These are phyloP conservation scores for Peromyscus californicus DNA, from an alignment of 2,113 vertebrate species.

Conservation along the genomic window DNA sequence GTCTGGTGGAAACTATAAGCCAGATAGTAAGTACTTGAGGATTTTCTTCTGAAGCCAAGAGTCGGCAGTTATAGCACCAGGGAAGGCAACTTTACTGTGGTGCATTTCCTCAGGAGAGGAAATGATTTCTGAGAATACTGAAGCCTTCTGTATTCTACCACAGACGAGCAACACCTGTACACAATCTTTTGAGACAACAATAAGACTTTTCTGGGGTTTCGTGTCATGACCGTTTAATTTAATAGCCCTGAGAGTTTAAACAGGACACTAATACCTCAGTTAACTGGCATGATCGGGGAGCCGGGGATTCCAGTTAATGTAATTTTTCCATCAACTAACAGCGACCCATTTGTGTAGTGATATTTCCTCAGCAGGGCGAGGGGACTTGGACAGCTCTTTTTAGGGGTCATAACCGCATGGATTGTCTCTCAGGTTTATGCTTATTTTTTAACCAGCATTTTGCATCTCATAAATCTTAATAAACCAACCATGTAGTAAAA, in stretches of 20 bases:
- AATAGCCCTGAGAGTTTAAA: constrained; percentile 81
- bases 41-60: constrained; percentile 75
- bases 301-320: constrained; percentile 79
- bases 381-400: constrained; percentile 71
- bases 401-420: constrained; percentile 44
- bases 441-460: constrained; percentile 48
- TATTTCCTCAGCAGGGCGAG: constrained; percentile 74
- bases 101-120: constrained; percentile 77
- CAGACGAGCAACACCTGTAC: constrained; percentile 80
- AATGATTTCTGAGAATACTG: constrained; percentile 83
- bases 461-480: constrained; percentile 67
- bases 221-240: constrained; percentile 82
- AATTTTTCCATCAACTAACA: constrained; percentile 81
- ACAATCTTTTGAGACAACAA: constrained; percentile 82
- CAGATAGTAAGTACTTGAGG: constrained; percentile 55
- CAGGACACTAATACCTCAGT: constrained; percentile 81
- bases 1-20: constrained; percentile 60
- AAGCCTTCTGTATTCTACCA: constrained; percentile 76
- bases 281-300: constrained; percentile 71
- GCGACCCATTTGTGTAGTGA: constrained; percentile 77
- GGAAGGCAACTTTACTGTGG: constrained; percentile 41
- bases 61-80: constrained; percentile 41
- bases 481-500: constrained; percentile 48
- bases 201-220: constrained; percentile 83
- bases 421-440: constrained; percentile 57